phyloP scores from a whole-genome alignment of 2,888 invertebrate genomes.

The Oeneis ivallda region DNA sequence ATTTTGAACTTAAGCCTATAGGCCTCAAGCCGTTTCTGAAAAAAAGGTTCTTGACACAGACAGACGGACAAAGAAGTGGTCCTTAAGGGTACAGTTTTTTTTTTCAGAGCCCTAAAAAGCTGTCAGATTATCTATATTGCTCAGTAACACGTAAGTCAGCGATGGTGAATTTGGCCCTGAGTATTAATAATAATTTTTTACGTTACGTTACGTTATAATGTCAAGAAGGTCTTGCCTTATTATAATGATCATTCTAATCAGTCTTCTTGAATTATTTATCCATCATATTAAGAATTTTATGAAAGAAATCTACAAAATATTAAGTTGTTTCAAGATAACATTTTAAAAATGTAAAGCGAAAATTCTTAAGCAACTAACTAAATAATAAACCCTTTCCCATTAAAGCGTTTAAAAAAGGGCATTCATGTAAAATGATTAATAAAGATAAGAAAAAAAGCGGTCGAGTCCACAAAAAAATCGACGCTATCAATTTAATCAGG shows the following conservation, averaged over 20 bases:
- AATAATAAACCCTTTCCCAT: slow-evolving; percentile 22
- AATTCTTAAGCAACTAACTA: slow-evolving; percentile 24
- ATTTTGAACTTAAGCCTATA: no score
- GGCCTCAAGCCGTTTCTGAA: no score
- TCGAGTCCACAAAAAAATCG: slow-evolving; percentile 43
- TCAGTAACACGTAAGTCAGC: no score
- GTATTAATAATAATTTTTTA: no score
- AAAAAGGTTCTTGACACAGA: no score
- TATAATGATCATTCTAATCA: neutral
- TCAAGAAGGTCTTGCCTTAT: neutral
- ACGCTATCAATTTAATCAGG: slow-evolving; percentile 54
- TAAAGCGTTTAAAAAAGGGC: slow-evolving; percentile 34
- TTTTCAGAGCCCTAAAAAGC: no score
- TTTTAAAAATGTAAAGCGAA: slow-evolving; percentile 1
- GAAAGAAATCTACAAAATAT: neutral
- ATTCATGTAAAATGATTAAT: slow-evolving; percentile 46
- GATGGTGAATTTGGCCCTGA: no score
- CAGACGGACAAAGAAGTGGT: no score
- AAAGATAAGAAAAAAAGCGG: slow-evolving; percentile 45
- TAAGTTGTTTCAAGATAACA: neutral
- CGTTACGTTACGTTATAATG: no score
- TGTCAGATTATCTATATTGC: no score
- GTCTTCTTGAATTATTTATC: neutral
- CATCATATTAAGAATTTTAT: neutral
- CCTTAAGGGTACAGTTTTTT: no score